These are phyloP conservation scores for Glareola pratincola DNA, from an alignment of 2,113 vertebrate genomes.

Conservation along the genomic window DNA sequence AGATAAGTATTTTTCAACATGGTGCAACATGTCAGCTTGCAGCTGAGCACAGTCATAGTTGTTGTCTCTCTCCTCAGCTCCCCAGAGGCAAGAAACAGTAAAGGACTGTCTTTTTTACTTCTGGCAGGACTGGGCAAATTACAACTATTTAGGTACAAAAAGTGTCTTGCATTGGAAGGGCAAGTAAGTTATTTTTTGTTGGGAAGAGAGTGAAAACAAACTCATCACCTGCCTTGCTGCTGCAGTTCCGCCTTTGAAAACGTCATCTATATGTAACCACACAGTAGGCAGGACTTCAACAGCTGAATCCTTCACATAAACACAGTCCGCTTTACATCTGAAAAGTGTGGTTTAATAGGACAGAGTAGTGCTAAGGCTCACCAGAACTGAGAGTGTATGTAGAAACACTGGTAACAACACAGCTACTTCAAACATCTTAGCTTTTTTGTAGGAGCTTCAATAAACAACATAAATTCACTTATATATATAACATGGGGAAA, in stretches of 20 bases:
- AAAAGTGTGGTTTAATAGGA: neutral
- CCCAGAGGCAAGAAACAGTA: neutral
- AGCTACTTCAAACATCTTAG: neutral
- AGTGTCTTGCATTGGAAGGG: neutral
- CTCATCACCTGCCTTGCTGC: neutral
- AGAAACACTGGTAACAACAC: neutral
- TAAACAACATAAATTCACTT: neutral
- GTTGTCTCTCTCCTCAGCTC: neutral
- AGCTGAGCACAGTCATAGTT: neutral
- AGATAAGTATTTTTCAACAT: neutral
- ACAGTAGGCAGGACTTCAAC: neutral
- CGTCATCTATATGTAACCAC: fast-evolving
- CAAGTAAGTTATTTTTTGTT: neutral
- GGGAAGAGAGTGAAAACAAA: neutral
- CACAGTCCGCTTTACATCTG: neutral
- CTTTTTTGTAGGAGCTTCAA: neutral
- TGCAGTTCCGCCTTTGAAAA: neutral
- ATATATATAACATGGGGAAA: neutral
- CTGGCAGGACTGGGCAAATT: neutral
- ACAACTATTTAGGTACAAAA: neutral
- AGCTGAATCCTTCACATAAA: neutral
- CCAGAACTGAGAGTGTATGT: fast-evolving
- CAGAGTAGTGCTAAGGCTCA: neutral
- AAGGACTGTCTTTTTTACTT: neutral
- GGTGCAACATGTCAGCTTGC: neutral